Conservation (phyloP, 1,140 invertebrate genomes). For the Lamellibrachia luymesi region DNA sequence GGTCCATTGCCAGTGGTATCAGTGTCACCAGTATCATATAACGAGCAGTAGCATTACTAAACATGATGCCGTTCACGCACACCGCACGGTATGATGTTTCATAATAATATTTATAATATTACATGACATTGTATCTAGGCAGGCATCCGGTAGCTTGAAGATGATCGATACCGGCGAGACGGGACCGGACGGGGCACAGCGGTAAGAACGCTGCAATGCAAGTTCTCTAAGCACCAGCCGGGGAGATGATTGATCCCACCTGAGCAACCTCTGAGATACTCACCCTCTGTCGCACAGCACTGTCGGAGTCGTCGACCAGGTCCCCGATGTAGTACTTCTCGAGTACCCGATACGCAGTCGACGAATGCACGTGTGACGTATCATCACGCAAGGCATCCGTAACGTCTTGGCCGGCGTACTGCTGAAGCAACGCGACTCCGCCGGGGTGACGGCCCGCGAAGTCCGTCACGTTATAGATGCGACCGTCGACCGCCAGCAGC, state of each 20-base stretch:
- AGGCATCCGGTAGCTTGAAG: neutral
- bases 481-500: constrained; percentile 41
- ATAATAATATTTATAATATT: neutral
- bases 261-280: neutral
- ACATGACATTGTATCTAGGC: neutral
- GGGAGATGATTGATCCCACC: neutral
- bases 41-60: neutral
- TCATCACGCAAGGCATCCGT: constrained; percentile 44
- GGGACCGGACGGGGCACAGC: neutral
- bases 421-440: constrained; percentile 45
- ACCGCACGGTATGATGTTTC: neutral
- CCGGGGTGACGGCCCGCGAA: constrained; percentile 56
- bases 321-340: constrained; percentile 50
- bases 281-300: neutral
- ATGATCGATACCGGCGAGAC: neutral
- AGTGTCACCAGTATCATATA: neutral
- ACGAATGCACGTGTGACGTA: constrained; percentile 48
- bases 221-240: neutral
- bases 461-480: constrained; percentile 54
- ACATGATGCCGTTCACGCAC: neutral
- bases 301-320: constrained; percentile 2
- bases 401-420: constrained; percentile 49
- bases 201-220: neutral
- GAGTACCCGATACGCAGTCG: constrained; percentile 53
- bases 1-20: neutral